A percentile compares a stretch with the other conserved stretches of the same genome.
Evolutionary conservation across 2,888 invertebrate species (phyloP).

Genomic region (Drosophila pseudotakahashii): DNA sequence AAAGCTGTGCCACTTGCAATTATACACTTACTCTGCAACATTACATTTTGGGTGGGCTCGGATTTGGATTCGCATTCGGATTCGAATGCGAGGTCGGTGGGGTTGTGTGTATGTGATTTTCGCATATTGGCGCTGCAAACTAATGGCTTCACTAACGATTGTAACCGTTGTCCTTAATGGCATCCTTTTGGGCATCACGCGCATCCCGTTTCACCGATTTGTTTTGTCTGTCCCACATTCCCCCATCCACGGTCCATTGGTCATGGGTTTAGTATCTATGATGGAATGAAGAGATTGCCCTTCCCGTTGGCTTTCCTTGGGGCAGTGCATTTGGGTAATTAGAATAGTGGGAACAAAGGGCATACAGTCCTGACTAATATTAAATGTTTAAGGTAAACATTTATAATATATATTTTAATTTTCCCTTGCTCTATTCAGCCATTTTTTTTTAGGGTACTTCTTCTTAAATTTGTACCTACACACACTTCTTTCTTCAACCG

Average conservation of each 20-base stretch:
- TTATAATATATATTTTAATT: no score
- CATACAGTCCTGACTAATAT: no score
- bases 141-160: constrained; percentile 78
- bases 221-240: constrained; percentile 30
- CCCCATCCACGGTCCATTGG: constrained; percentile 15
- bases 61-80: background rate
- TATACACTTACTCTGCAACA: constrained; percentile 59
- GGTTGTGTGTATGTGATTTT: constrained; percentile 59
- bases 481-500: background rate
- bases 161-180: constrained; percentile 76
- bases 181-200: constrained; percentile 70
- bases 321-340: constrained; percentile 51
- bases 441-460: background rate
- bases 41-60: constrained; percentile 19
- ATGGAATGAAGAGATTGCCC: constrained; percentile 31
- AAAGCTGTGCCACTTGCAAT: constrained; percentile 69
- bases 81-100: no score
- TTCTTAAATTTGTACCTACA: background rate
- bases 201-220: constrained; percentile 58
- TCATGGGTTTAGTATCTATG: constrained; percentile 35
- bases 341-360: background rate
- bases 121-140: constrained; percentile 67
- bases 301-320: constrained; percentile 4
- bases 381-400: no score
- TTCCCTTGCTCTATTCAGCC: no score